Evolutionary conservation across 2,888 invertebrate species (phyloP), one percentile per base, ranked within the genome.

Genomic region (Dascillus cervinus): DNA sequence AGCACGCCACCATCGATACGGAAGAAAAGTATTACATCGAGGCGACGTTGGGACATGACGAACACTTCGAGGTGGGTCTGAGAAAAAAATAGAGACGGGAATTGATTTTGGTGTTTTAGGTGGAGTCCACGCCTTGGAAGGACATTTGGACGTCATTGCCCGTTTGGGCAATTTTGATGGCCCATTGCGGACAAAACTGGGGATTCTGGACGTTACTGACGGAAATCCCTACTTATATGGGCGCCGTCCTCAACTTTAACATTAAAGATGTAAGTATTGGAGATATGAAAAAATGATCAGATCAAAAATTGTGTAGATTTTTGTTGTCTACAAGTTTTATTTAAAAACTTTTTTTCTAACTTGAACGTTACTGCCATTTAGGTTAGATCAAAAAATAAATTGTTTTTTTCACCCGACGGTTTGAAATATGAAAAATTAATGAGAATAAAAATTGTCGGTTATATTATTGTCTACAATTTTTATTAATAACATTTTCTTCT

Each of bases 131-230:
- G 1, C 88, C 88, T 0, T 88, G 87, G 86, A 60, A 61, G 27
- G 65, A 73, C 4, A 83, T 90, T 38, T 64, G 79, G 25, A 81
- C 77, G 0, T 85, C 85, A 0, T 50, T 77, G 12, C 83, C 87
- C 0, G 81, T 88, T 55, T 77, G 80, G 74, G 77, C 84, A 0
- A 65, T 86, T 2, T 56, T 82, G 1, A 52, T 79, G 2, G 75
- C 77, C 0, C 86, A 86, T 53, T 73, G 77, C 41, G 75, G 80
- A 0, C 81, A 85, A 47, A 76, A 74, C 49, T 80, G 85, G 72
- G 86, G 85, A 12, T 86, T 82, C 62, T 87, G 84, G 80, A 84
- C 83, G 14, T 64, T 88, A 12, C 67, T 87, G 1, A 84, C 85
- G 0, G 80, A 86, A 58, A 78, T 84, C 51, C 87, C 88, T 0